Base-by-base conservation (phyloP, 2,113 vertebrate species). In the Calidris pygmaea region DNA sequence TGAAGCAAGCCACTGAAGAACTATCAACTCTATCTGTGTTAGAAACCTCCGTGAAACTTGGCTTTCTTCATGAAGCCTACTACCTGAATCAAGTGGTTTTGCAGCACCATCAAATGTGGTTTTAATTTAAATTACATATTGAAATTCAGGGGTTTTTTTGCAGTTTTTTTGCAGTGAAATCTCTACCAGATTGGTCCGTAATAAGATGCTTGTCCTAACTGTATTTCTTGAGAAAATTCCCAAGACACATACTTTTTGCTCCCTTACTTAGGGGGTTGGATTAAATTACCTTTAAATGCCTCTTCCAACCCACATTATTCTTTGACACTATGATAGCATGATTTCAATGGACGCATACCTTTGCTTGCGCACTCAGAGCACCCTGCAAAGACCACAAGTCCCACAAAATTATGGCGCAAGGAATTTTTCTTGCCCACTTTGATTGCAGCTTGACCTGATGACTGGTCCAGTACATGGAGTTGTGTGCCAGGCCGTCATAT, bases 271-370 rank as follows among this genome's bases (percentile, higher is more conserved):
- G 14, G 12, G 12, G 6, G 4, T n/a, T 66, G 52, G 35, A 52
- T 35, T 43, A 58, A 12, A 16, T 27, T 6, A 41, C 14, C 9
- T 43, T n/a, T 58, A 63, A 32, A 67, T 3, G 12, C 45, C 53
- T 32, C 18, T 86, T 70, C 30, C 53, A 45, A 39, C 29, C 2
- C 27, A 47, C 60, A 35, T 3, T 60, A 5, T 76, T 41, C 22
- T 72, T 52, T 4, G 2, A 55, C 60, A 73, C 43, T 9, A 4
- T 32, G 27, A 60, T n/a, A n/a, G 7, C 7, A 9, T 3, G 0
- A 30, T n/a, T 2, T 29, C 35, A 90, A 27, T 3, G 13, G 12
- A 5, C 47, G 14, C 35, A 48, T 32, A 65, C 45, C 30, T 47
- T 32, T 72, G 12, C 24, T 87, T 37, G 34, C 32, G 34, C 6